phyloP scores from a whole-genome alignment of 2,888 invertebrate species.

The Gandaritis pyraliata region DNA sequence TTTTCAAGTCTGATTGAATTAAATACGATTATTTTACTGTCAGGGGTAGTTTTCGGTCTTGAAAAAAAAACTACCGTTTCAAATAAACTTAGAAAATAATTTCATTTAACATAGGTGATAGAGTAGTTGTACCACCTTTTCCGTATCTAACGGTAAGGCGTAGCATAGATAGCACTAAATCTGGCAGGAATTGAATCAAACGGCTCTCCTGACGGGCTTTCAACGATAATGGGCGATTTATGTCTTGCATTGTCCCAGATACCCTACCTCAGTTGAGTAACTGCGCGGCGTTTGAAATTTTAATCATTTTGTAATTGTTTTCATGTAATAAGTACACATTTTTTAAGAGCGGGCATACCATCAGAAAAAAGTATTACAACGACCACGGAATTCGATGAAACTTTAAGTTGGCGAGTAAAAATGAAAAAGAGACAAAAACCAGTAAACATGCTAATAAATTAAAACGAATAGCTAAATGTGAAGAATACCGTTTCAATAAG shows the following conservation, averaged over 20 bases:
- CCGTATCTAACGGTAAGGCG: slow-evolving; percentile 27
- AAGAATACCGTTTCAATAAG: not conserved
- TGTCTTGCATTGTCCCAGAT: slow-evolving; percentile 60
- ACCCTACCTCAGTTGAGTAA: slow-evolving; percentile 42
- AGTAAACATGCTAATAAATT: not conserved
- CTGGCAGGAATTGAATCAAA: slow-evolving; percentile 74
- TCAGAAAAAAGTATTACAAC: not conserved
- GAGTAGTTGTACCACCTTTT: slow-evolving; percentile 12
- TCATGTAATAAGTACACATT: not conserved
- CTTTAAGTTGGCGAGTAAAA: too few relatives aligned
- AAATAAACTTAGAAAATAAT: not conserved
- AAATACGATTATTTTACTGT: too few relatives aligned
- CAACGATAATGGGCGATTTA: slow-evolving; percentile 75
- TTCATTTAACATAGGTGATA: slow-evolving; percentile 1
- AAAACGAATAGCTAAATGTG: not conserved
- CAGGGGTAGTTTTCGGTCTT: too few relatives aligned
- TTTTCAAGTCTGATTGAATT: too few relatives aligned
- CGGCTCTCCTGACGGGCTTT: slow-evolving; percentile 63
- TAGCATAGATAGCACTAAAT: slow-evolving; percentile 44
- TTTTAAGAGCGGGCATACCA: not conserved
- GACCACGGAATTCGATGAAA: too few relatives aligned
- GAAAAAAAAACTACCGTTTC: not conserved
- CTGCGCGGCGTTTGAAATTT: slow-evolving; percentile 21
- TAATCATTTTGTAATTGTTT: slow-evolving; percentile 27
- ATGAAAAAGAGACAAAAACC: not conserved